These are phyloP conservation scores for Trichopoda pennipes DNA, from an alignment of 2,888 invertebrate species.

Conservation along the genomic window DNA sequence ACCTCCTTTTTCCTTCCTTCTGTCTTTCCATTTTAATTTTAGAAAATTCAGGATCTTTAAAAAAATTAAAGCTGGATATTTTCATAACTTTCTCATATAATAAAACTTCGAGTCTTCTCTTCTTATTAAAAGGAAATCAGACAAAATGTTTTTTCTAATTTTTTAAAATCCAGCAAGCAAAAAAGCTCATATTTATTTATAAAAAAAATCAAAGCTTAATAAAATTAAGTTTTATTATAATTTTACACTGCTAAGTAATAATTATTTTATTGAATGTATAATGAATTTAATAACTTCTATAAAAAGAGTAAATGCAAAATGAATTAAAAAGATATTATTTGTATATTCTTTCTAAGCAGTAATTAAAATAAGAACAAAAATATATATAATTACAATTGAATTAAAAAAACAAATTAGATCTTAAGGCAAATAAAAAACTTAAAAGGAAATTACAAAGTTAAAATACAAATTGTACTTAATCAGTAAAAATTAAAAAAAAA, in stretches of 20 bases:
- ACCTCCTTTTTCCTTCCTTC: too few species aligned
- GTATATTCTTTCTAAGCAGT: slow-evolving; percentile 26
- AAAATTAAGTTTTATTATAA: slow-evolving; percentile 17
- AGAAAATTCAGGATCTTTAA: too few species aligned
- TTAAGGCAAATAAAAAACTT: slow-evolving; percentile 34
- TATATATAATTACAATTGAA: slow-evolving; percentile 28
- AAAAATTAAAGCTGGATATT: too few species aligned
- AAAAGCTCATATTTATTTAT: slow-evolving; percentile 58
- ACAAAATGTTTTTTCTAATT: not conserved
- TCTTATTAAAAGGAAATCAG: not conserved
- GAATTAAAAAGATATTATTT: slow-evolving; percentile 28
- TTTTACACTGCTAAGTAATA: slow-evolving; percentile 15
- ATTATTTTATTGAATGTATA: slow-evolving; percentile 3
- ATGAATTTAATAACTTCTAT: slow-evolving; percentile 29
- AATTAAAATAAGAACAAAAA: slow-evolving; percentile 10
- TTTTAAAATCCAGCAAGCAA: slow-evolving; percentile 56
- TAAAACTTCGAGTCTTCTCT: too few species aligned
- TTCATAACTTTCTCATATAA: too few species aligned
- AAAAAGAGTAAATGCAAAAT: slow-evolving; percentile 57
- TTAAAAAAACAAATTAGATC: slow-evolving; percentile 18
- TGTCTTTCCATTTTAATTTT: too few species aligned
- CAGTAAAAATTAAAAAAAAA: slow-evolving; percentile 65
- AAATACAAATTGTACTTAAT: slow-evolving; percentile 67
- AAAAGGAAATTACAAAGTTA: slow-evolving; percentile 37
- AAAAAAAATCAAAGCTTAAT: slow-evolving; percentile 22